These are phyloP conservation scores for Platycercus adscitus DNA, from an alignment of 2,113 vertebrate genomes.

Conservation along the genomic window DNA sequence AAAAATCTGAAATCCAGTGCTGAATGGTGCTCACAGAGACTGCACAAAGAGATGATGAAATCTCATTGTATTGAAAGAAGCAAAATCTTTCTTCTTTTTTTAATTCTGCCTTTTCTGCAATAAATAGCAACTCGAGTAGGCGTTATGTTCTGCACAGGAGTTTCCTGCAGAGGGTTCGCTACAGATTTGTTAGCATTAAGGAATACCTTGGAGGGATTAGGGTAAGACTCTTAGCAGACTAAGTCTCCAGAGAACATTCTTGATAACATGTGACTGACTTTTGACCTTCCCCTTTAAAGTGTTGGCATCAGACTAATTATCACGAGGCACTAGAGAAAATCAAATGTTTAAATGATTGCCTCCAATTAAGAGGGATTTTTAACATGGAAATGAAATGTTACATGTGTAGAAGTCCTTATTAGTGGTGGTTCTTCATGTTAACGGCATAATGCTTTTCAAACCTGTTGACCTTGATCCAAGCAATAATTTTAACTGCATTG, in stretches of 20 bases:
- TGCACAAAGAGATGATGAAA: not conserved
- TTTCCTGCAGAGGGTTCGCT: not conserved
- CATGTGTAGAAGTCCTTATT: not conserved
- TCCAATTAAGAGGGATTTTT: not conserved
- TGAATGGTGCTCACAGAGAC: not conserved
- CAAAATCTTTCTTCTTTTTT: not conserved
- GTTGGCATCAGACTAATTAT: not conserved
- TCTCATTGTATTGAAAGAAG: not conserved
- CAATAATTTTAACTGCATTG: not conserved
- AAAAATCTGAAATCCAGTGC: not conserved
- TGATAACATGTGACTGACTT: constrained; percentile 31
- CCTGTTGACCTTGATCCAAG: not conserved
- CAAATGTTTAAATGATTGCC: not conserved
- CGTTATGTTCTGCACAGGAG: not conserved
- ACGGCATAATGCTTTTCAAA: not conserved
- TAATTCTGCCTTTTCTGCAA: not conserved
- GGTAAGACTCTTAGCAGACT: constrained; percentile 4
- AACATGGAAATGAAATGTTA: not conserved
- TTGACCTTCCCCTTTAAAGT: not conserved
- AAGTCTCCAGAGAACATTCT: constrained; percentile 1
- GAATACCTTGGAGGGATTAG: constrained; percentile 47
- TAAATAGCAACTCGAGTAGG: constrained; percentile 6
- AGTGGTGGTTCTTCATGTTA: not conserved
- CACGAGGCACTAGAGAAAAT: not conserved
- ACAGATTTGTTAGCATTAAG: constrained; percentile 21